Evolutionary conservation across 35 echinoderm and acorn worm genomes (phyloP), one percentile per base, ranked within the genome.

Genomic region (Acanthaster planci): DNA sequence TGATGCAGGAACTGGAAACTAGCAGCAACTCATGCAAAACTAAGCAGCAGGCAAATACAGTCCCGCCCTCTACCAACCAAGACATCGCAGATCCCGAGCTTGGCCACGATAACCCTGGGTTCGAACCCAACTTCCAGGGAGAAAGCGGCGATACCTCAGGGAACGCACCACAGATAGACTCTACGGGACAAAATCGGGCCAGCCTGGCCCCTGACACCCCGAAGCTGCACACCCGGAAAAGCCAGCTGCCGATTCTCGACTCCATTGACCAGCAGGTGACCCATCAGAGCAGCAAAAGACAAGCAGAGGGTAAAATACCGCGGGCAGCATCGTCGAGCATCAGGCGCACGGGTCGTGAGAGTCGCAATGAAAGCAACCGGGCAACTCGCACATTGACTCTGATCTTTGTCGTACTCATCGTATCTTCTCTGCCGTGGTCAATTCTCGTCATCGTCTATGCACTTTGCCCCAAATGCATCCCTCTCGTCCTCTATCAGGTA

Each of bases 401-500:
- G 27, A 77, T 89, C 17, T 81, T 89, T 51, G 34, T 84, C 21
- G 87, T 80, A 8, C 40, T 89, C 38, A 52, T 89, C 19, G 27
- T 89, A 0, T 75, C 87, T 7, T 89, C 79, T 29, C 17, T 81
- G 32, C 87, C 87, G 36, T 89, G 87, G 87, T 81, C 80, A 36
- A 32, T 82, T 21, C 37, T 89, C 17, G 87, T 89, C 47, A 72
- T 82, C 34, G 51, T 84, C 1, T 38, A 39, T 14, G 76, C 59
- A 37, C 44, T 82, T 7, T 89, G 87, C 39, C 32, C 30, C 14
- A 40, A 0, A 38, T 83, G 81, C 22, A 36, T 83, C 21, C 81
- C 81, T 21, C 38, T 83, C 30, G 30, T 38, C 16, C 22, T 83
- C 14, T 83, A 83, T 60, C 81, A 83, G 81, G 81, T 83, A 83